Base-by-base conservation (phyloP, 53 echinoderm and acorn worm species). In the Holothuria leucospilota region DNA sequence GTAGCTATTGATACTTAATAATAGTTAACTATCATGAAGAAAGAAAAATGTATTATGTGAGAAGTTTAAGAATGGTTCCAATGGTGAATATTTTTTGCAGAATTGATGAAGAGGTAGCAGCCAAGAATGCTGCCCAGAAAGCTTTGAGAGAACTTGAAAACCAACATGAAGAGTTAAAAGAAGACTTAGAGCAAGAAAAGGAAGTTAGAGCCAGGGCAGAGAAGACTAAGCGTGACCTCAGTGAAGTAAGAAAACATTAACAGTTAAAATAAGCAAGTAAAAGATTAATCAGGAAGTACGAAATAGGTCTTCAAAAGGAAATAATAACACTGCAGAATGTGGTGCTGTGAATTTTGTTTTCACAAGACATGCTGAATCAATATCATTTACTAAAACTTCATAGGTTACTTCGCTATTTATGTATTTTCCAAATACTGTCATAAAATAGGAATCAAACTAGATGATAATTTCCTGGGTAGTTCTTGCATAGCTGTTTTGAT, bases 141-240 rank as follows among this genome's bases (percentile, higher is more conserved):
- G 89, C 86, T 27, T 86, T 93, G 16, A 88, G 98, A 61, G 98
- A 98, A 81, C 88, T 93, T 16, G 88, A 93, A 77, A 95, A 88
- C 27, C 98, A 95, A 58, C 39, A 75, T 26, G 69, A 89, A 1
- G 98, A 98, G 67, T 88, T 93, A 24, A 88, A 93, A 60, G 98
- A 98, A 65, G 98, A 98, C 87, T 59, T 98, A 23, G 98, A 95
- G n/a, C 89, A 90, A n/a, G 98, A 98, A 87, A 93, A 78, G 71
- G 93, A 86, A 20, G 86, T 88, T 4, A 87, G 95, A 62, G 52
- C 73, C 66, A 95, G 92, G 81, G 98, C 95, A n/a, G 98, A 98
- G 88, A 98, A 98, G 67, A 95, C 86, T 39, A 98, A 93, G 88
- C 88, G 92, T 77, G 98, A 98, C 77, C 92, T 93, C 39, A 90